Evolutionary conservation across 2,888 invertebrate species (phyloP), one percentile per base, ranked within the genome.

Genomic region (Rhingia campestris): DNA sequence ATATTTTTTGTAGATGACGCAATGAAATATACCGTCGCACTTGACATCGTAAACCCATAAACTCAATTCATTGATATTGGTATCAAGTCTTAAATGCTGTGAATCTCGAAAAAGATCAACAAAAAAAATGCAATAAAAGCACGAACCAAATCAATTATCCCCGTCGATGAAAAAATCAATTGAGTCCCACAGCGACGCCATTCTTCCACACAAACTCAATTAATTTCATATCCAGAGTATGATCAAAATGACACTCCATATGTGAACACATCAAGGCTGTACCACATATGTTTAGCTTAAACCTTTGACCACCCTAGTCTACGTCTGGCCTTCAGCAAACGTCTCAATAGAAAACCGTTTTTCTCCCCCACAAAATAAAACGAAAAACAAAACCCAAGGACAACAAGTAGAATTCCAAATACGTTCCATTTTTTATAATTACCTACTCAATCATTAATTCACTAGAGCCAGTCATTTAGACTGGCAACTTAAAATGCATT

Each of bases 171-270:
- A 22, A 22, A 33, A 35, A 14, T 6, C 32, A 51, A 56, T 37
- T 54, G 37, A 45, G 59, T 45, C 45, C 73, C 45, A 45, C 72
- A 45, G 30, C 10, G 49, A 33, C 37, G 32, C 37, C 37, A 30
- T 14, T 67, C 37, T 53, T 39, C 63, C 70, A 63, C 64, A 70
- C 53, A 70, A 9, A 14, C 45, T 53, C 51, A 63, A 69, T 74
- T 37, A 69, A 81, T 54, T 37, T 59, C 69, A 75, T 69, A 49
- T 74, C 22, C 56, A 9, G 45, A 75, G 45, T 45, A 32, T 12
- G 64, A 66, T 61, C 30, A 54, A 76, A 49, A 41, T 70, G 45
- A 69, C 63, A 75, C 22, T 41, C 45, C 69, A 58, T 45, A 61
- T 56, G 32, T 45, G 9, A 2, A 22, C 63, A 22, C 30, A 63